Base-by-base conservation (phyloP, 2,113 vertebrate genomes). In the Manacus vitellinus region DNA sequence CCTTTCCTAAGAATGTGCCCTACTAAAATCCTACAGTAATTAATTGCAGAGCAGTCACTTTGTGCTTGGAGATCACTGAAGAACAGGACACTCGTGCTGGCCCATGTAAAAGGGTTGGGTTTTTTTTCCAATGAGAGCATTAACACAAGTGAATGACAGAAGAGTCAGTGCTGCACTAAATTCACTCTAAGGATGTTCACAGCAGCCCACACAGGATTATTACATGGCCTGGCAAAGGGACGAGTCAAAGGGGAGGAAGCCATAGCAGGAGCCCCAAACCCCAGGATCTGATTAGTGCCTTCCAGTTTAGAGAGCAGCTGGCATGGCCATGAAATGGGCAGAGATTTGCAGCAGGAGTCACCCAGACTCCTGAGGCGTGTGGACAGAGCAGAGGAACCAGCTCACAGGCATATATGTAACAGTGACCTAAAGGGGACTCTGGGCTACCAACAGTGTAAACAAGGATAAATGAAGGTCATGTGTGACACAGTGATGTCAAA, bases 281-380 rank as follows among this genome's bases (percentile, higher is more conserved):
- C 54, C 37, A 54, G 24, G n/a, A 16, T 58, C 39, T 68, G 27
- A 33, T 27, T 6, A 14, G 11, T 16, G 5, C 46, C 41, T 49
- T 39, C 22, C 75, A 56, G 27, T 28, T 70, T 3, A 37, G 39
- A 44, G 13, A 88, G 66, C 78, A 85, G 78, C 56, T 59, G 62
- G 24, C 28, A 70, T 0, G 10, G 54, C 62, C 41, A 23, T 13
- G n/a, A 65, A 61, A 80, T 6, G 8, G 37, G 68, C 74, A 44
- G 41, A 25, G 51, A 41, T 25, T 6, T 72, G 52, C 51, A 76
- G 76, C 5, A 76, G 71, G 28, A 56, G 31, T 23, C 28, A 82
- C 47, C 27, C 13, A 43, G 24, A 20, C 24, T 67, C 59, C n/a
- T 12, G 54, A 25, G 49, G 30, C 0, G 0, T 7, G 2, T 22